Evolutionary conservation across 1,140 invertebrate species (phyloP).

Genomic region (Caenorhabditis briggsae): DNA sequence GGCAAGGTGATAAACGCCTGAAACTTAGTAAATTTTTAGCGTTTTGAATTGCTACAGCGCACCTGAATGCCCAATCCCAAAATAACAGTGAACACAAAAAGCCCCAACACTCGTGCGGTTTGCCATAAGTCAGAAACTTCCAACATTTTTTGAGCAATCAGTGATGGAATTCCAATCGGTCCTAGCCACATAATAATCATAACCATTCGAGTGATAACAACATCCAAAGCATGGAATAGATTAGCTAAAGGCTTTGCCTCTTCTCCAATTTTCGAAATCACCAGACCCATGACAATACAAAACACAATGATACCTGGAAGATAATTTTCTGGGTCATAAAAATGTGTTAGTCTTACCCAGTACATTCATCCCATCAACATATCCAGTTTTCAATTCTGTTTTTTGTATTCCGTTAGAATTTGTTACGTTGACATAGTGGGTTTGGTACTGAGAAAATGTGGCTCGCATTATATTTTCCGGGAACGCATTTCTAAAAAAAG

Average conservation of each 20-base stretch:
- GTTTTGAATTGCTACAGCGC: not conserved
- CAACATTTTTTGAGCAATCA: conserved; percentile 90
- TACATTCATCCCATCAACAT: conserved; percentile 76
- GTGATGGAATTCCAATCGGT: conserved; percentile 89
- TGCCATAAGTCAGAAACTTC: conserved; percentile 87
- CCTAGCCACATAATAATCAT: conserved; percentile 92
- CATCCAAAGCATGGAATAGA: conserved; percentile 80
- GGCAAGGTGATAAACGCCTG: conserved; percentile 91
- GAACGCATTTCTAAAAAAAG: conserved; percentile 74
- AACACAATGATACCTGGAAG: conserved; percentile 80
- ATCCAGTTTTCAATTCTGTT: conserved; percentile 42
- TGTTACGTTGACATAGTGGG: conserved; percentile 59
- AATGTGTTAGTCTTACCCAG: conserved; percentile 70
- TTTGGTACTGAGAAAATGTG: conserved; percentile 72
- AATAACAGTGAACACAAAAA: conserved; percentile 91
- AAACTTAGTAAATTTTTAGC: conserved; percentile 78
- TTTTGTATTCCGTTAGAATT: conserved; percentile 18
- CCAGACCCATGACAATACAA: conserved; percentile 80
- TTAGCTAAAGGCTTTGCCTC: conserved; percentile 79
- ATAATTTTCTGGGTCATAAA: not conserved
- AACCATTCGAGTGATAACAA: conserved; percentile 82
- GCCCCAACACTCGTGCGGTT: conserved; percentile 86
- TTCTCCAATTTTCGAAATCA: conserved; percentile 79
- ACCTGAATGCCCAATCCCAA: conserved; percentile 42
- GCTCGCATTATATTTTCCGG: conserved; percentile 75